Evolutionary conservation across 2,888 invertebrate species (phyloP).

Genomic region (Lepidocyrtinus sp.): DNA sequence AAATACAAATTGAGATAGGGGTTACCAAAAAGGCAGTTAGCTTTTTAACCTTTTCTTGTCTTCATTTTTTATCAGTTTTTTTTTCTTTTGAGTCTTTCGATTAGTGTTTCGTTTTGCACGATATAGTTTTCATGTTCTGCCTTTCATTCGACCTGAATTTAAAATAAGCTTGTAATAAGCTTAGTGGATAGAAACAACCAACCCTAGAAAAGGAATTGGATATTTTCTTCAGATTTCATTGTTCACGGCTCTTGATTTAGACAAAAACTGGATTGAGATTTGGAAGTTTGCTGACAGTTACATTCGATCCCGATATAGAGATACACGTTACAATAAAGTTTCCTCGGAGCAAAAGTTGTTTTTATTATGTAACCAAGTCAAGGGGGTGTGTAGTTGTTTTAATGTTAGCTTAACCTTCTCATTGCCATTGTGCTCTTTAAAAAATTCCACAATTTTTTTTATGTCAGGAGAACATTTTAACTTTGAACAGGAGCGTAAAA

Average conservation of each 20-base stretch:
- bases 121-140: conserved; percentile 38
- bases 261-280: not conserved
- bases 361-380: not conserved
- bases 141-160: conserved; percentile 54
- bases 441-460: not conserved
- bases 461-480: not conserved
- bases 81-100: conserved; percentile 17
- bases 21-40: conserved; percentile 28
- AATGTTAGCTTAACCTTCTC: not conserved
- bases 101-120: conserved; percentile 30
- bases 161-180: not conserved
- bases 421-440: conserved; percentile 1
- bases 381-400: not conserved
- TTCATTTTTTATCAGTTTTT: not conserved
- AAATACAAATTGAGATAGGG: not conserved
- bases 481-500: too few species aligned
- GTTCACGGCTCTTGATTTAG: too few species aligned
- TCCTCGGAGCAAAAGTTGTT: not conserved
- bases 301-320: not conserved
- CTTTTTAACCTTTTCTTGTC: conserved; percentile 38
- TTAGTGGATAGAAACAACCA: not conserved
- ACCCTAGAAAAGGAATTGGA: too few species aligned
- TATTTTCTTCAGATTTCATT: too few species aligned
- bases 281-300: not conserved
- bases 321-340: not conserved